Conservation (phyloP, 35 echinoderm and acorn worm genomes). For the Acanthaster planci region DNA sequence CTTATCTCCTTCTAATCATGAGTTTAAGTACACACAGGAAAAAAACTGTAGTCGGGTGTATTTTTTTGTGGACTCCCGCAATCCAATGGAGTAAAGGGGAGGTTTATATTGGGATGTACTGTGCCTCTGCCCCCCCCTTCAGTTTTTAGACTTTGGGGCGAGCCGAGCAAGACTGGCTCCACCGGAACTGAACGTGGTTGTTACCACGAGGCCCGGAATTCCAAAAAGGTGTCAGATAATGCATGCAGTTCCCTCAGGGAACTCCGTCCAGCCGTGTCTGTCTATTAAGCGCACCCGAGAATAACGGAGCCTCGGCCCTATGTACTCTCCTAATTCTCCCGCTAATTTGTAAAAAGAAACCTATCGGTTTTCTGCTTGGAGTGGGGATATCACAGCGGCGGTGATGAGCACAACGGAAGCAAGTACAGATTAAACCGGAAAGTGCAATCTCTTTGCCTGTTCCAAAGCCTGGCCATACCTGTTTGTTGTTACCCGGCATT, state of each 20-base stretch:
- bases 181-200: not conserved
- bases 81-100: not conserved
- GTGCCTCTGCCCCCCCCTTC: not conserved
- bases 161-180: not conserved
- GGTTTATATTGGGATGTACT: not conserved
- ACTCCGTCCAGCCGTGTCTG: not conserved
- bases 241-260: not conserved
- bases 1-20: not conserved
- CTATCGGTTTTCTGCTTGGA: too few species aligned
- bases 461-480: too few species aligned
- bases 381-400: too few species aligned
- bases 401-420: too few species aligned
- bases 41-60: not conserved
- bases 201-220: not conserved
- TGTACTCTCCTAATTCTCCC: not conserved
- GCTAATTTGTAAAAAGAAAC: not conserved
- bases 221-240: constrained; percentile 22
- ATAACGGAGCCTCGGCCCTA: not conserved
- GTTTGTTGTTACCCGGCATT: too few species aligned
- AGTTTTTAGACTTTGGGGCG: not conserved
- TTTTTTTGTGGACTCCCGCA: not conserved
- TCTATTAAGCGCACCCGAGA: not conserved
- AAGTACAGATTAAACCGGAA: too few species aligned
- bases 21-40: not conserved
- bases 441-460: too few species aligned